Evolutionary conservation across 1,140 invertebrate species (phyloP).

Genomic region (Pseudomyrmex concolor): DNA sequence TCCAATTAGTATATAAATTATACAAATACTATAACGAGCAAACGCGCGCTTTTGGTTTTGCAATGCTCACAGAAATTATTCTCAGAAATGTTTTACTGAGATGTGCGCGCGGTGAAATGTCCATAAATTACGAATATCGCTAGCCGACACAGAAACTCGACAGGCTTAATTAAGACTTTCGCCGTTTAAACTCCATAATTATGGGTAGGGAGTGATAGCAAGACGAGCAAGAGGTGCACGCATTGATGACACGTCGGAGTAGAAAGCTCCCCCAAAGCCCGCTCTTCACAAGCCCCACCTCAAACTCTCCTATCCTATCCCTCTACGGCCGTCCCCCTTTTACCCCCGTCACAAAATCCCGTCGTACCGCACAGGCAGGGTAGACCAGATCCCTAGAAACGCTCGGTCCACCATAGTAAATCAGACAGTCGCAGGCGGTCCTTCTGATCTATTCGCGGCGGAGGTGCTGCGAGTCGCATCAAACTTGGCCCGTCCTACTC

Average conservation of each 20-base stretch:
- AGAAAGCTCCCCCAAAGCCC: constrained; percentile 38
- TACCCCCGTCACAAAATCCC: constrained; percentile 77
- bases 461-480: constrained; percentile 69
- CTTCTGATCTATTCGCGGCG: constrained; percentile 82
- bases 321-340: constrained; percentile 78
- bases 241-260: constrained; percentile 37
- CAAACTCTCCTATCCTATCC: constrained; percentile 74
- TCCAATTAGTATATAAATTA: constrained; percentile 1
- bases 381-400: constrained; percentile 69
- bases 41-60: not conserved
- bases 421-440: constrained; percentile 84
- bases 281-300: constrained; percentile 80
- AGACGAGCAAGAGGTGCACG: constrained; percentile 43
- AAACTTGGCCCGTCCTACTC: constrained; percentile 69
- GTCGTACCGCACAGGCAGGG: constrained; percentile 69
- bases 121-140: not conserved
- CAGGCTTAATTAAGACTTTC: constrained; percentile 32
- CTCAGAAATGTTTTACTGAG: not conserved
- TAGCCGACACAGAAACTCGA: too few relatives aligned
- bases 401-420: constrained; percentile 82
- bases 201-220: constrained; percentile 22
- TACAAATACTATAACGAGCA: not conserved
- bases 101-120: not conserved
- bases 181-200: constrained; percentile 35
- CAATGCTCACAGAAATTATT: not conserved